A percentile compares a stretch with the other conserved stretches of the same genome.
phyloP scores from a whole-genome alignment of 2,797 vertebrate species.

The Saxicola maurus region DNA sequence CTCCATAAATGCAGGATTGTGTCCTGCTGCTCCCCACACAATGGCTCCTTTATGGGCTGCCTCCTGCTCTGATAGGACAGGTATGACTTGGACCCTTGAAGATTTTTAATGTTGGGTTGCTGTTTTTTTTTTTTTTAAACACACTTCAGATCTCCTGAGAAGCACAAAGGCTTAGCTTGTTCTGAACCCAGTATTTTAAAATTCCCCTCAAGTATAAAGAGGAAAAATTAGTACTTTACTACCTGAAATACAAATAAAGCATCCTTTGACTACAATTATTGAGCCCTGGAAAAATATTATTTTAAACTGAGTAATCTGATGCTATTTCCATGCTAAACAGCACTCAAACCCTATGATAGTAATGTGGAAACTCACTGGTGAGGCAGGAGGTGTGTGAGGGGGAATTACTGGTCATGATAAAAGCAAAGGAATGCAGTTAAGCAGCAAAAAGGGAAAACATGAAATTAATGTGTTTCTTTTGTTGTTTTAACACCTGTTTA shows the following conservation, averaged over 20 bases:
- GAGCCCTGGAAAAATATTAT: background rate
- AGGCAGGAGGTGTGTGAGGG: background rate
- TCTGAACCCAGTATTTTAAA: background rate
- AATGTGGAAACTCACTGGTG: background rate
- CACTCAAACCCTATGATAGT: background rate
- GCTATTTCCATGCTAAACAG: background rate
- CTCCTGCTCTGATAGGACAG: background rate
- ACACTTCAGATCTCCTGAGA: background rate
- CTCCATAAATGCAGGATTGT: slow-evolving; percentile 39
- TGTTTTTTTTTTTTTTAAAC: background rate
- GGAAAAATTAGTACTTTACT: background rate
- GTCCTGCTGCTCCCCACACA: slow-evolving; percentile 17
- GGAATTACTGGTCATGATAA: background rate
- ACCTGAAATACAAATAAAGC: background rate
- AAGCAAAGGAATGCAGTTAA: background rate
- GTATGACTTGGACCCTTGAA: background rate
- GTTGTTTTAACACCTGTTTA: background rate
- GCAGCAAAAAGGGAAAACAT: background rate
- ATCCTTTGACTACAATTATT: slow-evolving; percentile 1
- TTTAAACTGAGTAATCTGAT: background rate
- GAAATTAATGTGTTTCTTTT: background rate
- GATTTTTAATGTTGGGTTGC: background rate
- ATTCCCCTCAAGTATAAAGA: background rate
- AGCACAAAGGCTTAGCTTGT: slow-evolving; percentile 23
- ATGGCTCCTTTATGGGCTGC: slow-evolving; percentile 19